Evolutionary conservation across 2,113 vertebrate species (phyloP).

Genomic region (Progne subis): DNA sequence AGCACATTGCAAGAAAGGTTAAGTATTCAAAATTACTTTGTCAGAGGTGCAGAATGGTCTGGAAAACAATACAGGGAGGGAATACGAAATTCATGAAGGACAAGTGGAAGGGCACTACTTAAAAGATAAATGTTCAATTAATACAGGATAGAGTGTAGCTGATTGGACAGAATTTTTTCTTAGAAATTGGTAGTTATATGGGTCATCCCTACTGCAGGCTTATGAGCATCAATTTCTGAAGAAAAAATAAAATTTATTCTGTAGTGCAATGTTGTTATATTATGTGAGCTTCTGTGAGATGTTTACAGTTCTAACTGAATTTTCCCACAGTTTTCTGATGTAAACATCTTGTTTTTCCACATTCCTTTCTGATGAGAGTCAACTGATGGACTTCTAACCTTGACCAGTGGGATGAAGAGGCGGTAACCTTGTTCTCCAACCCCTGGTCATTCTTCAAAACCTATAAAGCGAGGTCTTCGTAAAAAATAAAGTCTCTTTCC

Average conservation of each 20-base stretch:
- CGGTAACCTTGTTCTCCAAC: too few relatives aligned
- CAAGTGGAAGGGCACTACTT: background rate
- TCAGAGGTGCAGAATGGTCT: background rate
- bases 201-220: background rate
- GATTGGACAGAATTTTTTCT: background rate
- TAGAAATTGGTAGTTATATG: background rate
- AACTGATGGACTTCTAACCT: too few relatives aligned
- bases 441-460: too few relatives aligned
- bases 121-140: constrained; percentile 12
- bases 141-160: background rate
- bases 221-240: background rate
- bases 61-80: background rate
- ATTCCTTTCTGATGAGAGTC: too few relatives aligned
- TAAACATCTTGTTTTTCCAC: too few relatives aligned
- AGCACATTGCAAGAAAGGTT: background rate
- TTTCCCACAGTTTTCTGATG: too few relatives aligned
- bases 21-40: constrained; percentile 9
- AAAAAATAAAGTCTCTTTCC: too few relatives aligned
- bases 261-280: background rate
- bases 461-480: too few relatives aligned
- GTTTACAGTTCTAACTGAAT: too few relatives aligned
- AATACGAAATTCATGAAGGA: background rate
- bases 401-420: too few relatives aligned
- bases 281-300: too few relatives aligned
- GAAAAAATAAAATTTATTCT: background rate